Evolutionary conservation across 92 coral and sea anemone genomes (phyloP).

Genomic region (Epizoanthus stellaris): DNA sequence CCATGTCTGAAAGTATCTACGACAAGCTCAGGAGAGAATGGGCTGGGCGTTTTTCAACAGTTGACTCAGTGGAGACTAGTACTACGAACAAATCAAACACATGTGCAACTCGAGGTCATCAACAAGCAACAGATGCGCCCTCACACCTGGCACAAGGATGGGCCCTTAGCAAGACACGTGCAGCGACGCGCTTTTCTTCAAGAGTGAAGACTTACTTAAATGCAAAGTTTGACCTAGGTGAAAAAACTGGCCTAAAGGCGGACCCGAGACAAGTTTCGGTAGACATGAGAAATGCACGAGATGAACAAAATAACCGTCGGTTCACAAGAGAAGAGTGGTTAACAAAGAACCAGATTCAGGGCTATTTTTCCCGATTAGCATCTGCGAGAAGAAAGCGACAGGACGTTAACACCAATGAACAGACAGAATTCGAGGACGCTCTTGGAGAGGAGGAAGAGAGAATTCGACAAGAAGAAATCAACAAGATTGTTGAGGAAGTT

Average conservation of each 20-base stretch:
- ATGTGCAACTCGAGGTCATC: not conserved
- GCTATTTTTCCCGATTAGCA: constrained; percentile 49
- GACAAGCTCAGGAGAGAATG: constrained; percentile 47
- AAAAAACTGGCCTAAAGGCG: constrained; percentile 29
- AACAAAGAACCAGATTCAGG: constrained; percentile 28
- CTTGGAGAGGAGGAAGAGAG: constrained; percentile 32
- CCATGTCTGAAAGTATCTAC: constrained; percentile 38
- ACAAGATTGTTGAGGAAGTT: constrained; percentile 26
- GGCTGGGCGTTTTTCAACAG: constrained; percentile 55
- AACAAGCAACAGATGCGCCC: constrained; percentile 1
- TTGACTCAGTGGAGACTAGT: constrained; percentile 15
- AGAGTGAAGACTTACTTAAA: constrained; percentile 20
- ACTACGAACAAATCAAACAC: not conserved
- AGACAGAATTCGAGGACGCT: constrained; percentile 31
- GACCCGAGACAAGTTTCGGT: constrained; percentile 37
- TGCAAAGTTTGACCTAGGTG: constrained; percentile 28
- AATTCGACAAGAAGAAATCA: constrained; percentile 1
- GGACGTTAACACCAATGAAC: constrained; percentile 10
- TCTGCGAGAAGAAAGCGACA: constrained; percentile 35
- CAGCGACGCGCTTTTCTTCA: constrained; percentile 9
- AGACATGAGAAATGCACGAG: constrained; percentile 44
- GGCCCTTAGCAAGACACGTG: constrained; percentile 38
- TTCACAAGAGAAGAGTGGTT: constrained; percentile 53
- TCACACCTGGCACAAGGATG: constrained; percentile 39
- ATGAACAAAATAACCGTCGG: constrained; percentile 28